A percentile compares a stretch with the other conserved stretches of the same genome.
Conservation (phyloP, 2,797 vertebrate species). For the Salmo trutta region DNA sequence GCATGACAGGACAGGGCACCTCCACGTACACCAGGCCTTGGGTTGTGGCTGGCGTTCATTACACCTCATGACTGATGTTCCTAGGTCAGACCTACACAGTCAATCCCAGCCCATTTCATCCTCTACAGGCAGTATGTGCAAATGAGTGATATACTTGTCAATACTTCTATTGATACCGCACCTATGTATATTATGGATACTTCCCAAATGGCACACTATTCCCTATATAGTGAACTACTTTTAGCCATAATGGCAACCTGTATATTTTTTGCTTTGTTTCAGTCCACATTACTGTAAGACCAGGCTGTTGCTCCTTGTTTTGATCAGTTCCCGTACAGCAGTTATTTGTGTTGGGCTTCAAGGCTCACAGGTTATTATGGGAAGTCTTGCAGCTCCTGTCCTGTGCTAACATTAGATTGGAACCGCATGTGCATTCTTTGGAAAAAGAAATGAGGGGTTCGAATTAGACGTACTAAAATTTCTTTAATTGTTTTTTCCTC, state of each 20-base stretch:
- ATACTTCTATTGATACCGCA: background rate
- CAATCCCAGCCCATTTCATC: background rate
- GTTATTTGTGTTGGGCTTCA: constrained; percentile 26
- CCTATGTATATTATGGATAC: background rate
- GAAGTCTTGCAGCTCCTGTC: constrained; percentile 25
- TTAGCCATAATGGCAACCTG: background rate
- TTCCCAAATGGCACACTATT: background rate
- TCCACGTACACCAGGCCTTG: background rate
- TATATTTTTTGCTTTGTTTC: background rate
- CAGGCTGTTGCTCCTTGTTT: background rate
- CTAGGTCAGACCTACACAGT: background rate
- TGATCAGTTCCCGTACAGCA: background rate
- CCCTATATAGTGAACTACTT: background rate
- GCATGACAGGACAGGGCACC: background rate
- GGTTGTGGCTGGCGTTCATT: background rate
- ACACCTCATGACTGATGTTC: constrained; percentile 5
- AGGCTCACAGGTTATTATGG: constrained; percentile 27
- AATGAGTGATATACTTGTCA: background rate
- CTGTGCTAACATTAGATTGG: constrained; percentile 51
- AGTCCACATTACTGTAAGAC: too few relatives aligned
- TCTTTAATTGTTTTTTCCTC: constrained; percentile 68
- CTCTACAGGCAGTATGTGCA: background rate
- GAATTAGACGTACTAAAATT: constrained; percentile 65
- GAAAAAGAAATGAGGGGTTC: constrained; percentile 68
- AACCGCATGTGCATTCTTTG: constrained; percentile 74